Conservation (phyloP, 1,140 invertebrate species). For the Daktulosphaira vitifoliae region DNA sequence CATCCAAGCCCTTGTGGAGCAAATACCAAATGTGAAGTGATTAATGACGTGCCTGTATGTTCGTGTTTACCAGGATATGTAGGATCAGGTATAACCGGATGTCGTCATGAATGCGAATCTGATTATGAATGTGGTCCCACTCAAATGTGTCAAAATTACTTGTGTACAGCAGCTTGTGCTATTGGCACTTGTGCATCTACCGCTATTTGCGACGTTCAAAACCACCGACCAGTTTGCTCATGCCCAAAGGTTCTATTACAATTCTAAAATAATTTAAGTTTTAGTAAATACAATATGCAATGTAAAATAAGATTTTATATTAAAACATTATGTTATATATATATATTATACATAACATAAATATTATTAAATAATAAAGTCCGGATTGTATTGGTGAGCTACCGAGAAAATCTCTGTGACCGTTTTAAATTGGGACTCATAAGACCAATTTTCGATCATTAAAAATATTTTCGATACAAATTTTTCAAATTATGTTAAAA, state of each 20-base stretch:
- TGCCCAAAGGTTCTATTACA: slow-evolving; percentile 60
- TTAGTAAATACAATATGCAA: too few relatives aligned
- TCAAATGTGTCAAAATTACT: slow-evolving; percentile 62
- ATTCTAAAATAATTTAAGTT: too few relatives aligned
- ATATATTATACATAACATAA: too few relatives aligned
- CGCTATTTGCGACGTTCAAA: slow-evolving; percentile 66
- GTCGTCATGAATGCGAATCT: slow-evolving; percentile 66
- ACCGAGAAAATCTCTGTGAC: too few relatives aligned
- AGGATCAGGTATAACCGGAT: slow-evolving; percentile 64
- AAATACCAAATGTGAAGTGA: slow-evolving; percentile 69
- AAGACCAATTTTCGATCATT: too few relatives aligned
- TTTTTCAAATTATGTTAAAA: too few relatives aligned
- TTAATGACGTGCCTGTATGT: slow-evolving; percentile 64
- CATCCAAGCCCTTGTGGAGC: slow-evolving; percentile 67
- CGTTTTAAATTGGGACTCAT: too few relatives aligned
- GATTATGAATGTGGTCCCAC: slow-evolving; percentile 62
- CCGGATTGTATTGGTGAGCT: too few relatives aligned
- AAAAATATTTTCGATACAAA: too few relatives aligned
- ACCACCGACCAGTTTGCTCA: slow-evolving; percentile 69
- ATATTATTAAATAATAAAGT: slow-evolving; percentile 12
- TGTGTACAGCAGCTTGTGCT: slow-evolving; percentile 67
- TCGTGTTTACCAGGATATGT: slow-evolving; percentile 60
- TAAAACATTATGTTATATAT: not conserved
- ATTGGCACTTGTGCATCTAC: slow-evolving; percentile 61
- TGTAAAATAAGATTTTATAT: too few relatives aligned